These are phyloP conservation scores for Glyptemys insculpta DNA, from an alignment of 2,797 vertebrate species.

Conservation along the genomic window DNA sequence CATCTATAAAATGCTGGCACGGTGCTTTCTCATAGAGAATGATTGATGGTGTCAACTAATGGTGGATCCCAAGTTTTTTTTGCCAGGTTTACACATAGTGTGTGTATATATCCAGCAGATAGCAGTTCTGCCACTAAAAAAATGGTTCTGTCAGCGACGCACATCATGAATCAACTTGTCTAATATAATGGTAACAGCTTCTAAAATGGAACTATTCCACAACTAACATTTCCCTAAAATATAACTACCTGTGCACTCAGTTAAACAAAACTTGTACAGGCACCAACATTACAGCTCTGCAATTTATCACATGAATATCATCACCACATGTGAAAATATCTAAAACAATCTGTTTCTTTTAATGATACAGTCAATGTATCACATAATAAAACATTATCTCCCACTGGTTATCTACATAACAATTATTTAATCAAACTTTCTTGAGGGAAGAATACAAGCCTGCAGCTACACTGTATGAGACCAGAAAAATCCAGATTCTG, in stretches of 20 bases:
- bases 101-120: too few species aligned
- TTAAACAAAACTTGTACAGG: neutral
- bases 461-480: neutral
- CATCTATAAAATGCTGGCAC: too few species aligned
- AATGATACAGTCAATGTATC: neutral
- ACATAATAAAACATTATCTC: neutral
- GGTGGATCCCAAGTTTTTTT: too few species aligned
- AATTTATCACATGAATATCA: neutral
- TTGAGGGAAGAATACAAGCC: neutral
- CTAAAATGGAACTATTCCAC: neutral
- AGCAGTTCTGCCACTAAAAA: neutral
- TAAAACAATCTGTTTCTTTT: neutral
- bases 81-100: too few species aligned
- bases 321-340: neutral
- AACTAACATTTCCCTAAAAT: slow-evolving; percentile 11
- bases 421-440: neutral
- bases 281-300: neutral
- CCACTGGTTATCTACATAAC: neutral
- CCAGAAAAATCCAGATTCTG: neutral
- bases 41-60: too few species aligned
- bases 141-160: neutral
- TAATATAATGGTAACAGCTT: neutral
- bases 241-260: neutral
- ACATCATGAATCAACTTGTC: neutral
- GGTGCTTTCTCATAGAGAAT: too few species aligned